Evolutionary conservation across 92 coral and sea anemone genomes (phyloP).

Genomic region (Zoanthus solanderi): DNA sequence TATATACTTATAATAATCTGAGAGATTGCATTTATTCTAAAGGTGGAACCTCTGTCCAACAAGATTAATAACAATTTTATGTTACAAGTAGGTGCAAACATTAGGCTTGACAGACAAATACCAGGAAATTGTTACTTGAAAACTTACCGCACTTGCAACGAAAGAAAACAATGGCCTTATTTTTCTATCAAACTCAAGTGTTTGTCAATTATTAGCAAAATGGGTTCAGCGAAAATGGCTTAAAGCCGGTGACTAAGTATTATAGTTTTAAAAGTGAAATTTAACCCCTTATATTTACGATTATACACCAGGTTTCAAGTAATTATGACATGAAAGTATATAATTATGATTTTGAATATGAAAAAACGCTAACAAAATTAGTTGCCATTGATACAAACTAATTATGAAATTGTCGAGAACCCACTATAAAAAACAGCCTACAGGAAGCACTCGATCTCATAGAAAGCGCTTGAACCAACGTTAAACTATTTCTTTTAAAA

Average conservation of each 20-base stretch:
- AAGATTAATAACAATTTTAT: neutral
- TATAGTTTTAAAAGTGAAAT: no score
- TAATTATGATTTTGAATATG: no score
- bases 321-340: no score
- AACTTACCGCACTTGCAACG: conserved; percentile 3
- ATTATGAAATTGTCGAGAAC: neutral
- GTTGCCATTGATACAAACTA: neutral
- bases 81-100: neutral
- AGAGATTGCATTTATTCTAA: neutral
- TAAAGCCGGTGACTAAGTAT: neutral
- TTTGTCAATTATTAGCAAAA: neutral
- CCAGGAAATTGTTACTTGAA: conserved; percentile 8
- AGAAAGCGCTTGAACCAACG: neutral
- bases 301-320: no score
- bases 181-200: conserved; percentile 9
- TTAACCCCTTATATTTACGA: no score
- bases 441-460: neutral
- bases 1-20: neutral
- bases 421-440: neutral
- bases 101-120: neutral
- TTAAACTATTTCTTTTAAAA: neutral
- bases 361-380: neutral
- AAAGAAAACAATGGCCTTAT: neutral
- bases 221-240: neutral
- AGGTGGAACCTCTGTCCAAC: neutral